Base-by-base conservation (phyloP, 2,888 invertebrate genomes). In the Drosophila birchii region DNA sequence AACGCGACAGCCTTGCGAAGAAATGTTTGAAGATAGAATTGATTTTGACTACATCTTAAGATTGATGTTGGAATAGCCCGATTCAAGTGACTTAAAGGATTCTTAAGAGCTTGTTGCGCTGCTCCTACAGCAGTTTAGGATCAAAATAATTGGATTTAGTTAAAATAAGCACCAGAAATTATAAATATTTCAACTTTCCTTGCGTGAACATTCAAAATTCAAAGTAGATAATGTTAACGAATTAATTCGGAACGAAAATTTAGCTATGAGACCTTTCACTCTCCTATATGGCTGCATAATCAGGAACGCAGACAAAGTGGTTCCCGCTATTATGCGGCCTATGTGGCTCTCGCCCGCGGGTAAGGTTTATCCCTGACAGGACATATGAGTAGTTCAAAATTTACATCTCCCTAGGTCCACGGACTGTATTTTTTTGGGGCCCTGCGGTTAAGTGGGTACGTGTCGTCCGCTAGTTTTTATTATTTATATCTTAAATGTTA, bases 381-480 rank as follows among this genome's bases (percentile, higher is more conserved):
- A 34, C 3, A 14, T 1, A 8, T 5, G 8, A 7, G 34, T 23
- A 12, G 6, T 6, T 47, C 11, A 11, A 29, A n/a, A 5, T 29
- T 7, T 12, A 18, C 20, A 5, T 61, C 3, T 14, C 3, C n/a
- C 6, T 12, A 61, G 61, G 59, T 34, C 43, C 59, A 8, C 26
- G 36, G 0, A 44, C 59, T 0, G 36, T 61, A 3, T 44, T 61
- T 12, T 58, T 63, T 7, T 49, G 49, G 63, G 49, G 38, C 5
- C 61, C 63, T 18, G 41, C 14, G 18, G 11, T 60, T 0, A 64
- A 64, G n/a, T 61, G 63, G 63, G 63, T 64, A 49, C 2, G 47
- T 60, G 47, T 60, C 16, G 5, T 41, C 14, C 29, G 12, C 11
- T 11, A 20, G 9, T 9, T 51, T 16, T 9, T 51, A 5, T 34